A percentile compares a stretch with the other conserved stretches of the same genome.
Evolutionary conservation across 1,140 invertebrate species (phyloP).

Genomic region (Drosophila murphyi): DNA sequence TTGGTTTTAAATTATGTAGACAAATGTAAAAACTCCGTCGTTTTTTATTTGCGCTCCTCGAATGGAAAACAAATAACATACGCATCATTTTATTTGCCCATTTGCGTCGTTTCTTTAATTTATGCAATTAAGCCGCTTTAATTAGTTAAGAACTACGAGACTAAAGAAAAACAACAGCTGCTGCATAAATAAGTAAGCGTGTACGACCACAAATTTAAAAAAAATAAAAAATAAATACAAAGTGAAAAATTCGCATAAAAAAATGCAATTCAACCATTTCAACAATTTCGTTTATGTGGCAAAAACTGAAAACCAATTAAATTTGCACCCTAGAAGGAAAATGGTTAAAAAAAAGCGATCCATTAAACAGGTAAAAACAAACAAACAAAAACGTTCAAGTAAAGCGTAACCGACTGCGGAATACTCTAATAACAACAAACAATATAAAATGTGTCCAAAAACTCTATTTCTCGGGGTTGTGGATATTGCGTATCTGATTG

Average conservation of each 20-base stretch:
- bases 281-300: slow-evolving; percentile 46
- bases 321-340: slow-evolving; percentile 18
- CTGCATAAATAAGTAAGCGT: slow-evolving; percentile 55
- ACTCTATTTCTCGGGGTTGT: too few species aligned
- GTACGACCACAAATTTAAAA: background rate
- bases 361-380: background rate
- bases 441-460: too few species aligned
- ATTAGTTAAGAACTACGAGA: slow-evolving; percentile 53
- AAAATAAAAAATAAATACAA: slow-evolving; percentile 16
- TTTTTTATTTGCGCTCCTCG: slow-evolving; percentile 45
- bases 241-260: slow-evolving; percentile 22
- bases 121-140: slow-evolving; percentile 65
- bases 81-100: slow-evolving; percentile 20
- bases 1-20: slow-evolving; percentile 1
- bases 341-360: background rate
- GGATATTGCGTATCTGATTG: too few species aligned
- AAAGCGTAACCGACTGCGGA: too few species aligned
- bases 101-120: slow-evolving; percentile 54
- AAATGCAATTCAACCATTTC: slow-evolving; percentile 44
- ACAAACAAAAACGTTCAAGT: background rate
- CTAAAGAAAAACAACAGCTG: slow-evolving; percentile 50
- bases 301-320: slow-evolving; percentile 51
- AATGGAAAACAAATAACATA: slow-evolving; percentile 29
- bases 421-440: too few species aligned
- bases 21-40: slow-evolving; percentile 3